Base-by-base conservation (phyloP, 2,888 invertebrate genomes). In the Clunio marinus region DNA sequence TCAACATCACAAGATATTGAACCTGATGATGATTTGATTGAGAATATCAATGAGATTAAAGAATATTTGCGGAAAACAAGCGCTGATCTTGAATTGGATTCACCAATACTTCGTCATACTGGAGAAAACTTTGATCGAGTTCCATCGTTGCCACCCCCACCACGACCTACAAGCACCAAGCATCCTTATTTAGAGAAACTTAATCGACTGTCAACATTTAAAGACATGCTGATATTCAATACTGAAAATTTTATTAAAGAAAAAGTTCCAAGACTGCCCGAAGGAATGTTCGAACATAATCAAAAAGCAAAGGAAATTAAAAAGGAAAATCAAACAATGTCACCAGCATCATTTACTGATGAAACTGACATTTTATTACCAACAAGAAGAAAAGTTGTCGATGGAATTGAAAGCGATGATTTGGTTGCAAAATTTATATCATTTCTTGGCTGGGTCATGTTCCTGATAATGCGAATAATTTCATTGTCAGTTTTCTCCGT, bases 371-470 rank as follows among this genome's bases (percentile, higher is more conserved):
- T 79, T 51, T 76, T 79, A 45, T 72, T 78, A 46, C 76, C 76
- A 71, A 77, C 75, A 41, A 83, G 81, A 22, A 80, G 81, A 59
- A 80, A 78, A 37, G 86, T 80, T 63, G 81, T 83, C 72, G 80
- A 86, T 72, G 88, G 88, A 5, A 80, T 91, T 7, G 86, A 88
- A 71, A 88, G 89, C 71, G 90, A 90, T 72, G 89, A 91, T 73
- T 82, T 86, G 1, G 82, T 87, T 0, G 88, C 88, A 10, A 85
- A 85, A 72, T 75, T 86, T 4, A 80, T 90, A 2, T 83, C 87
- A 25, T 88, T 86, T 74, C 76, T 88, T n/a, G 89, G 88, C 75
- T 91, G 91, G 91, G 86, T 88, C 71, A 80, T 85, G 51, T 91
- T 90, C 74, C 83, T 90, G 59, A 75, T 86, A n/a, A 84, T 87